phyloP scores from a whole-genome alignment of 1,140 invertebrate genomes.

The Hylyphantes graminicola region DNA sequence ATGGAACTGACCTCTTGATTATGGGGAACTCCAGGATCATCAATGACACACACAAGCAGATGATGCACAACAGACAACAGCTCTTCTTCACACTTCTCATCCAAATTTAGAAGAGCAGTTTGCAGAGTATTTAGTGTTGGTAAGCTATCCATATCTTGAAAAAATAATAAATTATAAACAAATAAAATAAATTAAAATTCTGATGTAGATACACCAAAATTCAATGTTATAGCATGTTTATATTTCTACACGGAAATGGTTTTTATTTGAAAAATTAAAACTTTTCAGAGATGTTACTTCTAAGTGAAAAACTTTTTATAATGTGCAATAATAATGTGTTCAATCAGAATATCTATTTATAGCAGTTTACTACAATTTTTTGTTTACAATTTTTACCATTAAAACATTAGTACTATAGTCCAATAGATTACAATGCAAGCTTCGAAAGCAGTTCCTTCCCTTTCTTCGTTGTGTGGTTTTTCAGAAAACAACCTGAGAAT shows the following conservation, averaged over 20 bases:
- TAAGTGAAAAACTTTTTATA: too few relatives aligned
- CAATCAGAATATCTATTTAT: too few relatives aligned
- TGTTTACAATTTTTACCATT: too few relatives aligned
- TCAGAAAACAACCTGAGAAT: too few relatives aligned
- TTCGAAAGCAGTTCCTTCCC: too few relatives aligned
- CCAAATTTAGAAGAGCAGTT: conserved; percentile 80
- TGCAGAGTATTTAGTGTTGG: conserved; percentile 88
- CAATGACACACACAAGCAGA: conserved; percentile 88
- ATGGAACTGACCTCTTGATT: conserved; percentile 61
- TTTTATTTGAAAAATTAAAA: background rate
- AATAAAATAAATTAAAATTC: background rate
- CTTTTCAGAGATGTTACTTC: background rate
- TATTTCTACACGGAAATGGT: too few relatives aligned
- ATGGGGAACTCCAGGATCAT: conserved; percentile 90
- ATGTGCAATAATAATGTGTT: too few relatives aligned
- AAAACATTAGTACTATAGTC: too few relatives aligned
- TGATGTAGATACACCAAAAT: background rate
- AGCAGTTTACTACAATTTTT: too few relatives aligned
- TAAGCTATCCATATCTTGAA: conserved; percentile 84
- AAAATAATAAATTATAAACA: background rate
- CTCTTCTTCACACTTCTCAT: conserved; percentile 88
- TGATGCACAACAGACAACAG: conserved; percentile 88
- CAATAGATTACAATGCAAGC: too few relatives aligned
- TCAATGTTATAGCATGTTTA: too few relatives aligned
- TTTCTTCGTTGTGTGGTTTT: too few relatives aligned